Percentiles rank a stretch among this genome's conserved stretches.
Conservation (phyloP, 2,113 vertebrate genomes). For the Microcebus murinus region DNA sequence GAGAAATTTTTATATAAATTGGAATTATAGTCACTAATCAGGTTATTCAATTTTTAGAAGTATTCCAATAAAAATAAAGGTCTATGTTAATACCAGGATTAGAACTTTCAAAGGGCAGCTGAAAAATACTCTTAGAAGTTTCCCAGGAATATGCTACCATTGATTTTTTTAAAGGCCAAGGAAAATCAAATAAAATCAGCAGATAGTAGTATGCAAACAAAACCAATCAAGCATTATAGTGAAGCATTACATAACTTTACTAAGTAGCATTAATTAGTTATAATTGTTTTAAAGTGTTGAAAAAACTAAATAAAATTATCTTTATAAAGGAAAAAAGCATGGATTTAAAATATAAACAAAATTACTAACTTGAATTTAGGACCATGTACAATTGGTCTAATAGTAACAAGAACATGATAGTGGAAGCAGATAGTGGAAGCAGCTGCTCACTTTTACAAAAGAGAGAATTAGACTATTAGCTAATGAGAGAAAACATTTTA, state of each 20-base stretch:
- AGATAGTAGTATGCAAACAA: constrained; percentile 3
- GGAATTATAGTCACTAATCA: not conserved
- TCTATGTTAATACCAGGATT: constrained; percentile 55
- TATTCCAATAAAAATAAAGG: constrained; percentile 39
- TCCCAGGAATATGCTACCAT: not conserved
- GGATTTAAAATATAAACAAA: not conserved
- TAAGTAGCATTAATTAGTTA: constrained; percentile 37
- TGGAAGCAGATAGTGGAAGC: not conserved
- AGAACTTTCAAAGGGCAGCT: constrained; percentile 47
- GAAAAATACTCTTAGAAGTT: constrained; percentile 35
- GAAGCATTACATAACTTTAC: not conserved
- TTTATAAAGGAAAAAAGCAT: not conserved
- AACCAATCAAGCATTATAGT: constrained; percentile 12
- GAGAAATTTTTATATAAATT: not conserved
- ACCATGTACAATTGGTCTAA: not conserved
- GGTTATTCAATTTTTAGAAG: constrained; percentile 38
- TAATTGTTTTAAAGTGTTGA: not conserved
- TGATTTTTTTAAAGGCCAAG: constrained; percentile 61
- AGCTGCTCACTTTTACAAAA: not conserved
- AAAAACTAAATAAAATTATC: not conserved
- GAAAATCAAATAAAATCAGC: constrained; percentile 57
- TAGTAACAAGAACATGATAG: not conserved
- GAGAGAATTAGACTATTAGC: not conserved
- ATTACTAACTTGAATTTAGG: not conserved
- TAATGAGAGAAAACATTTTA: not conserved